Base-by-base conservation (phyloP, 1,140 invertebrate genomes). In the Zophobas morio region DNA sequence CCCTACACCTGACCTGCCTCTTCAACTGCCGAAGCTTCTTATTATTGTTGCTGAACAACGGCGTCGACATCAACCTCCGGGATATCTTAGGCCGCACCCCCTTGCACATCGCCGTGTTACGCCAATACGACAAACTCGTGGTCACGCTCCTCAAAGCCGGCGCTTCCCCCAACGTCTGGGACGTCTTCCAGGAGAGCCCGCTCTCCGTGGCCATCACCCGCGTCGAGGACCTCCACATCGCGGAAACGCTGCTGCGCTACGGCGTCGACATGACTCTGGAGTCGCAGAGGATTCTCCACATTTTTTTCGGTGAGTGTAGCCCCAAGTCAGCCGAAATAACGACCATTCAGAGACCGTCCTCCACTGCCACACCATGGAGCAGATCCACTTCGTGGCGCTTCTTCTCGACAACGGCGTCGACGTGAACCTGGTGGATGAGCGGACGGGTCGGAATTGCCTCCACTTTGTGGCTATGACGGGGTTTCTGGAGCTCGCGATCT, bases 391-490 rank as follows among this genome's bases (percentile, higher is more conserved):
- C 2, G 37, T 71, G 2, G 33, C 56, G 20, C 36, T 57, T 42
- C 36, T 81, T 6, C 39, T 81, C 20, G 54, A 78, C 6, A 34
- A 40, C 36, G 78, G 78, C 2, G 51, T 76, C 2, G 57, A 80
- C 54, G 36, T 76, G 8, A 75, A 79, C 8, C 37, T 60, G 6
- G 2, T 20, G 8, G 6, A 8, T 57, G 77, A n/a, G 1, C 46
- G n/a, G 35, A 70, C 71, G 1, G 63, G 70, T 5, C 78, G 78
- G 42, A 83, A 78, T 74, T 79, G 78, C 6, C 49, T 83, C 34
- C 82, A 83, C 60, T 79, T 78, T 40, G 79, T 78, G 35, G 82
- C 79, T 2, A 74, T 81, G 37, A 78, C 72, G 6, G 77, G 77
- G 32, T 78, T 77, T 60, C 34, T 78, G 35, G 72, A 74, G 1